Evolutionary conservation across 2,113 vertebrate species (phyloP).

Genomic region (Scophthalmus maximus): DNA sequence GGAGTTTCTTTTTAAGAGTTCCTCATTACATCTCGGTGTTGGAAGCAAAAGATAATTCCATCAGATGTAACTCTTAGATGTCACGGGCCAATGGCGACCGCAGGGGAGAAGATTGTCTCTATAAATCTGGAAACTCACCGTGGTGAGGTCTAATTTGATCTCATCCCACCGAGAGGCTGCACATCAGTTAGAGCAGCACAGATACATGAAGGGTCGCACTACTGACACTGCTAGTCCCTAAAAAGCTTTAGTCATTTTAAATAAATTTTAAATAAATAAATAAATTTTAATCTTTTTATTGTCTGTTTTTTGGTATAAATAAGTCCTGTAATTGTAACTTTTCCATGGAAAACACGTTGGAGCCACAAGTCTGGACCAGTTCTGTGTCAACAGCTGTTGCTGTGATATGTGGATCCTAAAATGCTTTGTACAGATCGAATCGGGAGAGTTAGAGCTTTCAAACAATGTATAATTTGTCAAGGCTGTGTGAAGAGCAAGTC

Average conservation of each 20-base stretch:
- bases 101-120: slow-evolving; percentile 68
- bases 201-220: not conserved
- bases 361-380: not conserved
- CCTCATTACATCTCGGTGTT: slow-evolving; percentile 64
- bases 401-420: not conserved
- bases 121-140: slow-evolving; percentile 55
- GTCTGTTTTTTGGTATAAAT: not conserved
- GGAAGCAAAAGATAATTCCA: slow-evolving; percentile 67
- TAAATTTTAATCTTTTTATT: no score
- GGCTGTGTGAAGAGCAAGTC: not conserved
- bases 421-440: not conserved
- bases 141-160: slow-evolving; percentile 57
- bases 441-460: slow-evolving; percentile 1
- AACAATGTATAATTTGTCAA: slow-evolving; percentile 4
- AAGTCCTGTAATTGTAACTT: not conserved
- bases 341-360: slow-evolving; percentile 1
- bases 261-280: no score
- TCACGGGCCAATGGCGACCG: slow-evolving; percentile 56
- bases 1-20: slow-evolving; percentile 60
- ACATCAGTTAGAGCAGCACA: slow-evolving; percentile 12
- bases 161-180: slow-evolving; percentile 32
- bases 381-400: not conserved
- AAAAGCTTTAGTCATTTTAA: slow-evolving; percentile 36
- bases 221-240: slow-evolving; percentile 20
- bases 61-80: slow-evolving; percentile 61